Base-by-base conservation (phyloP, 2,888 invertebrate species). In the Barypeithes pellucidus region DNA sequence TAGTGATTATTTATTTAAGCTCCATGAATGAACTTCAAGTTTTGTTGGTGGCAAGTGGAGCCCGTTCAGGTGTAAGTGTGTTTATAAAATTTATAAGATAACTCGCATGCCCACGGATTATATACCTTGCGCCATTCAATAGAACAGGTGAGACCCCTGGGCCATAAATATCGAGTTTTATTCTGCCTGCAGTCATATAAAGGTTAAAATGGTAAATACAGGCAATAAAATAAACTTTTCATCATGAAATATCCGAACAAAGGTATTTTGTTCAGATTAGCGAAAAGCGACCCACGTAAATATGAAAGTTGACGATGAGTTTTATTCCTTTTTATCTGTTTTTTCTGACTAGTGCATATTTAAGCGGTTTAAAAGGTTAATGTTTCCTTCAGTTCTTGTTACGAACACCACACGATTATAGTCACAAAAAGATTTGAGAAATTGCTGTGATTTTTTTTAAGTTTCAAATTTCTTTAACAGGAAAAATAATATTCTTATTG, bases 151-250 rank as follows among this genome's bases (percentile, higher is more conserved):
- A 79, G 78, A 79, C 77, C 75, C 72, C 73, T 67, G 67, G 76
- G 76, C 78, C 79, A 77, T 81, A 82, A 82, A 81, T 80, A 79
- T 80, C 63, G 78, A 75, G 78, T 79, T 81, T 82, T 81, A 81
- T 82, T 79, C 75, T 69, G 77, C 75, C 77, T 75, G 71, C 68
- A 77, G 79, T 76, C 77, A 68, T 80, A 78, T 80, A 79, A 79
- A 80, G 80, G 80, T 81, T 80, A 82, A 81, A 81, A 81, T 81
- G 81, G 80, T 81, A 81, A 80, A 81, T 79, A 80, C 78, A 78
- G 75, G 61, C 77, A 78, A 81, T 81, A 81, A 82, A 81, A 79
- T 81, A 77, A 76, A 76, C 77, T 79, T 79, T 80, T 80, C 81
- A 79, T 80, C 80, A 79, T 81, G 77, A 72, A 45, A 61, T 60